Conservation (phyloP, 2,888 invertebrate species). For the Thelaira solivaga region DNA sequence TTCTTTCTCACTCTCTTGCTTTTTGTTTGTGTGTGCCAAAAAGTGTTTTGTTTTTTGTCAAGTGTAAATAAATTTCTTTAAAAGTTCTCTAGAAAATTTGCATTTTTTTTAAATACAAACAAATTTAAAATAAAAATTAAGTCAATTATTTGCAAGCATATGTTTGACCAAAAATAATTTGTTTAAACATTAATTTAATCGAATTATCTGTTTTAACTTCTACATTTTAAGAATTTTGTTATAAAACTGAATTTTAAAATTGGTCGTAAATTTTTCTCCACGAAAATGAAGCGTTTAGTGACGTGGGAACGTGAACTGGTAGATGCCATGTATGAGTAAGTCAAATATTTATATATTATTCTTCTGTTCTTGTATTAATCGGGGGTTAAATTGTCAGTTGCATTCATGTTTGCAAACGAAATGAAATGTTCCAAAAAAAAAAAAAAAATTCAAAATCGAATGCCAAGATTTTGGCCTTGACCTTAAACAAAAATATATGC, state of each 20-base stretch:
- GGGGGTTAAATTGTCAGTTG: no score
- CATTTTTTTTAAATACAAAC: background rate
- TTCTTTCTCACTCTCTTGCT: background rate
- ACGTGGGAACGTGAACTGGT: constrained; percentile 74
- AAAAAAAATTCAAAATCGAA: no score
- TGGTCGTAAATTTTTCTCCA: constrained; percentile 22
- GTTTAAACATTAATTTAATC: background rate
- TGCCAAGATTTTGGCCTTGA: no score
- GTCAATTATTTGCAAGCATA: no score
- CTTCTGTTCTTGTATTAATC: background rate
- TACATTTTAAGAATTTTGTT: background rate
- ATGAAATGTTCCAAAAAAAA: no score
- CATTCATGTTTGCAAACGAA: no score
- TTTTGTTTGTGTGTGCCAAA: background rate
- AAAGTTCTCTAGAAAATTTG: constrained; percentile 9
- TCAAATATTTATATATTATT: constrained; percentile 44
- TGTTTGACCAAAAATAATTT: background rate
- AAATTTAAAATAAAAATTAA: background rate
- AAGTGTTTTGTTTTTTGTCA: background rate
- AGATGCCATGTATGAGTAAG: constrained; percentile 75
- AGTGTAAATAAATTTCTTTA: constrained; percentile 8
- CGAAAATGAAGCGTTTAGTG: constrained; percentile 72
- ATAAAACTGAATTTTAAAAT: constrained; percentile 11
- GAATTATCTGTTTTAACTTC: background rate
- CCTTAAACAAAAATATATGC: no score